Evolutionary conservation across 2,113 vertebrate genomes (phyloP).

Genomic region (Deroptyus accipitrinus): DNA sequence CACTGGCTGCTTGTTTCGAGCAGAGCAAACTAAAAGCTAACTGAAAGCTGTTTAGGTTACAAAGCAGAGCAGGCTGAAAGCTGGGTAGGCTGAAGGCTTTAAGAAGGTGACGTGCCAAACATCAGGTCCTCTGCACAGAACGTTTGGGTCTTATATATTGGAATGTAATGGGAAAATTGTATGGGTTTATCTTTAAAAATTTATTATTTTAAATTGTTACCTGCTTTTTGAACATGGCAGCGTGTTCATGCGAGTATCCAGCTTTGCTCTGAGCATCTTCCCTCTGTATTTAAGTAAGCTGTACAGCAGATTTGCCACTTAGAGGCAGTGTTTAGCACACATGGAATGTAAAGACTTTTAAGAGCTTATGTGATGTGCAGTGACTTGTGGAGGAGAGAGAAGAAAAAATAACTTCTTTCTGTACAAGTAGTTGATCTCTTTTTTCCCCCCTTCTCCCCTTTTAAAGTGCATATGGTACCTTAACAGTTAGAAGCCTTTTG

Average conservation of each 20-base stretch:
- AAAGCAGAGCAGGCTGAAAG: background rate
- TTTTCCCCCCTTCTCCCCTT: conserved; percentile 53
- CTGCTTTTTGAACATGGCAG: background rate
- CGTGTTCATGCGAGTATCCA: background rate
- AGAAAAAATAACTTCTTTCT: background rate
- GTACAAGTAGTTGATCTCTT: background rate
- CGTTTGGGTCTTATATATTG: background rate
- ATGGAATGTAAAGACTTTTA: background rate
- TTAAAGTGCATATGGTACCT: conserved; percentile 91
- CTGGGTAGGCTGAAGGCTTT: background rate
- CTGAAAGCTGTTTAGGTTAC: background rate
- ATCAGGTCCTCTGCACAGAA: background rate
- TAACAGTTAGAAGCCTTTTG: conserved; percentile 96
- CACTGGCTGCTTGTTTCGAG: background rate
- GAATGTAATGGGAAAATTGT: background rate
- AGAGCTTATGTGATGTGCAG: background rate
- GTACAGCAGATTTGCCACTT: background rate
- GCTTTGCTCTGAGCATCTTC: background rate
- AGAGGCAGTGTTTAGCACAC: background rate
- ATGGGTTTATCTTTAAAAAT: background rate
- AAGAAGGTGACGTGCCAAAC: background rate
- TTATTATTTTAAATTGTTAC: background rate
- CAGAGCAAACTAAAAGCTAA: background rate
- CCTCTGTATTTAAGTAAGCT: background rate
- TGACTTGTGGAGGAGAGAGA: background rate